Conservation (phyloP, 2,113 vertebrate species). For the Notothenia rossii region DNA sequence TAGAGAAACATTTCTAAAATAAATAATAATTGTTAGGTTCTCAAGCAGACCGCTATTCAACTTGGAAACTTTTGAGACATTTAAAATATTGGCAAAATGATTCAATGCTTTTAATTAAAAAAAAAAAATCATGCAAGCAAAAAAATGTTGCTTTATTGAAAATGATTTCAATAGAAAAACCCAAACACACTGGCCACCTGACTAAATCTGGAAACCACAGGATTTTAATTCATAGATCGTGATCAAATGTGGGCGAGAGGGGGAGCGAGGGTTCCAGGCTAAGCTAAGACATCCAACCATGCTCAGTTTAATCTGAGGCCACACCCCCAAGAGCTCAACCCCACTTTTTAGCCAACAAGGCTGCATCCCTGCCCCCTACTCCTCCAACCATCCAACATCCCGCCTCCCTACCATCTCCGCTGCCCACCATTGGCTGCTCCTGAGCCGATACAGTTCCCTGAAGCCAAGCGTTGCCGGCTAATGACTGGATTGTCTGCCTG, state of each 20-base stretch:
- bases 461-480: slow-evolving; percentile 41
- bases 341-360: slow-evolving; percentile 76
- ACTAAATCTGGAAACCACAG: slow-evolving; percentile 35
- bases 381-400: slow-evolving; percentile 60
- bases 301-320: slow-evolving; percentile 56
- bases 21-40: no score
- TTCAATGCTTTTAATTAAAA: background rate
- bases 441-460: slow-evolving; percentile 57
- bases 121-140: background rate
- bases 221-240: slow-evolving; percentile 57
- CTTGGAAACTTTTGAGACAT: no score
- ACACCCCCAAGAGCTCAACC: slow-evolving; percentile 77
- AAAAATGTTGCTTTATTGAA: background rate
- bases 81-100: no score
- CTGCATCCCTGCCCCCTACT: slow-evolving; percentile 47
- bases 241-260: slow-evolving; percentile 53
- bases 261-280: slow-evolving; percentile 48
- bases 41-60: no score
- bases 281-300: slow-evolving; percentile 71
- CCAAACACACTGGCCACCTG: slow-evolving; percentile 9
- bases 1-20: background rate
- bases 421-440: slow-evolving; percentile 71
- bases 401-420: slow-evolving; percentile 61
- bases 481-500: slow-evolving; percentile 60
- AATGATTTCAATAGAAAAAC: slow-evolving; percentile 7